Base-by-base conservation (phyloP, 2,797 vertebrate genomes). In the Salarias fasciatus region DNA sequence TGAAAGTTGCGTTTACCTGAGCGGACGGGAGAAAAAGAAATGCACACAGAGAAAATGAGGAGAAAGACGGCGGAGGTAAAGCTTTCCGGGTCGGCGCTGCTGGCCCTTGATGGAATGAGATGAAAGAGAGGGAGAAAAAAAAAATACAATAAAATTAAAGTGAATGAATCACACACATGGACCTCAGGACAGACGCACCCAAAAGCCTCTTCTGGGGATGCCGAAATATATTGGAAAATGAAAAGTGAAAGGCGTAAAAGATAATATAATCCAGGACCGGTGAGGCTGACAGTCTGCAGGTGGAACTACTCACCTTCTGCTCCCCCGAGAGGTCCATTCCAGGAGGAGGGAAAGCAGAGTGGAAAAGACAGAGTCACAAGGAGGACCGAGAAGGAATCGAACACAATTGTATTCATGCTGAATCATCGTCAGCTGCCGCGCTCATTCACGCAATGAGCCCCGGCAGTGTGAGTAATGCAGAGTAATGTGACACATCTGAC, bases 271-370 rank as follows among this genome's bases (percentile, higher is more conserved):
- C 3, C 2, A 28, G 47, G 49, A 62, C 57, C 71, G 24, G 55
- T 48, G 53, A 60, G 7, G 29, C 54, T 4, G 15, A 38, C 14
- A 58, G 37, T 61, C 14, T 61, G 14, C 4, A 71, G 9, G 6
- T 31, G 18, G 44, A 56, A 69, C 8, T 29, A 75, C 91, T 87
- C 59, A 92, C 91, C 89, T 91, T 92, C 91, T 92, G 78, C 72
- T 83, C 84, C 69, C 79, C 79, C 60, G 35, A 10, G 15, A 24
- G 55, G 69, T 79, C 63, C 8, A 62, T 62, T 75, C 68, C 67
- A 45, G 59, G 8, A 29, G 30, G 13, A 43, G 8, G 41, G 15
- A 42, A 15, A 44, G 33, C 6, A 54, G 24, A 13, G n/a, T 51
- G 33, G 35, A 69, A 60, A 52, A 47, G 42, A 13, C 3, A 44